These are phyloP conservation scores for Pseudorhiza aurosa DNA, from an alignment of 30 jellyfish, hydroid and myxozoan genomes.

Conservation along the genomic window DNA sequence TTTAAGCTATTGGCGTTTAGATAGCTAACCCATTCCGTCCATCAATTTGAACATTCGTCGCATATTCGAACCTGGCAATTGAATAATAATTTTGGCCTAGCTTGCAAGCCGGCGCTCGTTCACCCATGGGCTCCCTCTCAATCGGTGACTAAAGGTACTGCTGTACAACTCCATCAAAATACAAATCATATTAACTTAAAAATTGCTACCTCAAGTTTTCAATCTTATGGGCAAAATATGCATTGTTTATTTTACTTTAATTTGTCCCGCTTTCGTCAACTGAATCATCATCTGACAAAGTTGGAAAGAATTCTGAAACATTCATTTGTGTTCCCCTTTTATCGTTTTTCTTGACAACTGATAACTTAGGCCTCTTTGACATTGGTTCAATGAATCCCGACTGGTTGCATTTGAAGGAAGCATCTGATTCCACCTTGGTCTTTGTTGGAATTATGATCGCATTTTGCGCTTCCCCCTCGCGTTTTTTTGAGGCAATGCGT, in stretches of 20 bases:
- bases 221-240: not conserved
- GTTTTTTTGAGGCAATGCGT: not conserved
- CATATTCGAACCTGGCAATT: too few relatives aligned
- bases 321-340: not conserved
- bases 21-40: too few relatives aligned
- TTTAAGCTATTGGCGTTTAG: too few relatives aligned
- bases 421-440: not conserved
- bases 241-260: slow-evolving; percentile 66
- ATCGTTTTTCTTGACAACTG: not conserved
- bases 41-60: too few relatives aligned
- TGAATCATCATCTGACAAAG: slow-evolving; percentile 21
- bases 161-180: too few relatives aligned
- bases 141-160: too few relatives aligned
- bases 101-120: too few relatives aligned
- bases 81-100: too few relatives aligned
- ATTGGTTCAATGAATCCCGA: slow-evolving; percentile 5
- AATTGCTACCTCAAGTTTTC: too few relatives aligned
- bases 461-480: not conserved
- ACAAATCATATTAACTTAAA: too few relatives aligned
- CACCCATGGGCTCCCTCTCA: too few relatives aligned
- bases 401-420: not conserved
- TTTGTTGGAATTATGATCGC: not conserved
- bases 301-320: slow-evolving; percentile 40
- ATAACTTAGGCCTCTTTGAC: slow-evolving; percentile 17
- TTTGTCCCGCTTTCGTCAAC: slow-evolving; percentile 61